These are phyloP conservation scores for Bergia sp. DNA, from an alignment of 92 coral and sea anemone genomes.

Conservation along the genomic window DNA sequence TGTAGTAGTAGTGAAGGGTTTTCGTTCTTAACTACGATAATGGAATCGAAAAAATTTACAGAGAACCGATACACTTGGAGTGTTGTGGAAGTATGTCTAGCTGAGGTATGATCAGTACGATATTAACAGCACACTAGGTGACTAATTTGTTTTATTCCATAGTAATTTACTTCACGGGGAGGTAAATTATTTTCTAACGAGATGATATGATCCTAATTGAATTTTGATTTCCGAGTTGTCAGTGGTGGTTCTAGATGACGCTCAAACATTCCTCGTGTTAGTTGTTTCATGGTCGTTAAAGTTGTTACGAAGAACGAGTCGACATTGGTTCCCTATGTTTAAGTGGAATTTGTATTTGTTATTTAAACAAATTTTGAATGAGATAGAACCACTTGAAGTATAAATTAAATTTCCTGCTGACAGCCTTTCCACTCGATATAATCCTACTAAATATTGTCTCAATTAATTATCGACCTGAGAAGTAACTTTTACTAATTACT, in stretches of 20 bases:
- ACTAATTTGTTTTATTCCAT: background rate
- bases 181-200: constrained; percentile 5
- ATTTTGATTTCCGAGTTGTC: background rate
- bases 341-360: background rate
- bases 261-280: background rate
- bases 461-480: constrained; percentile 2
- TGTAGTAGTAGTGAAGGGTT: background rate
- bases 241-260: background rate
- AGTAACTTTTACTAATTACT: constrained; percentile 12
- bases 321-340: background rate
- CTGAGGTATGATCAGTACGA: background rate
- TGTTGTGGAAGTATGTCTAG: background rate
- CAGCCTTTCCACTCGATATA: background rate
- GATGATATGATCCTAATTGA: constrained; percentile 25
- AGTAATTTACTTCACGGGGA: constrained; percentile 1
- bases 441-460: background rate
- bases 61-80: background rate
- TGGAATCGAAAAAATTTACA: too few relatives aligned
- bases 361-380: background rate
- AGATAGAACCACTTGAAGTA: constrained; percentile 4
- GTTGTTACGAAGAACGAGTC: background rate
- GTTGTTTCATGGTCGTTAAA: background rate
- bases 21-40: background rate
- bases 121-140: constrained; percentile 5
- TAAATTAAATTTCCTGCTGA: constrained; percentile 31